Conservation (phyloP, 2,113 vertebrate species). For the Pyxicephalus adspersus region DNA sequence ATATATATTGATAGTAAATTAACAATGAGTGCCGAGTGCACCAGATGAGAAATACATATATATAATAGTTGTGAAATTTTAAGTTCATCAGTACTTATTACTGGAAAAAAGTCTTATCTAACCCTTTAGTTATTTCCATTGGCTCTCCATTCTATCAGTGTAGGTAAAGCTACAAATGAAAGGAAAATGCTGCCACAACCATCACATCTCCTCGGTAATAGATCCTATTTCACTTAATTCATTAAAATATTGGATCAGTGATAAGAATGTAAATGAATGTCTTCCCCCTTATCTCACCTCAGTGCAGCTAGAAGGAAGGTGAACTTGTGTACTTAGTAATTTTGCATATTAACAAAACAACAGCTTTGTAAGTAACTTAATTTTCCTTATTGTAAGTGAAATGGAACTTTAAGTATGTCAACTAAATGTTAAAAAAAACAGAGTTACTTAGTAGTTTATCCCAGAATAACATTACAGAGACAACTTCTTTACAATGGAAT, state of each 20-base stretch:
- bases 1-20: too few relatives aligned
- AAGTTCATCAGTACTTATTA: neutral
- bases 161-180: slow-evolving; percentile 32
- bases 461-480: slow-evolving; percentile 34
- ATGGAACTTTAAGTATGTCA: slow-evolving; percentile 9
- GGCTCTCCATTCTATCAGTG: slow-evolving; percentile 40
- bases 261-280: neutral
- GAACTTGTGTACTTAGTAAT: neutral
- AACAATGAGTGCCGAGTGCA: too few relatives aligned
- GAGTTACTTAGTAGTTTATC: slow-evolving; percentile 37
- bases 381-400: slow-evolving; percentile 1
- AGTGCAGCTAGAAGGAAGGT: neutral
- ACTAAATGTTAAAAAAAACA: slow-evolving; percentile 6
- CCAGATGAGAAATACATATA: too few relatives aligned
- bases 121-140: slow-evolving; percentile 23
- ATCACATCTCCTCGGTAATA: neutral
- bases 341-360: neutral
- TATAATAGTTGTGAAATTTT: too few relatives aligned
- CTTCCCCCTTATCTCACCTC: neutral
- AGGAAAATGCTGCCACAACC: neutral
- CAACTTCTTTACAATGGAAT: slow-evolving; percentile 42
- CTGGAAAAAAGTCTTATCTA: slow-evolving; percentile 26
- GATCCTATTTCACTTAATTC: slow-evolving; percentile 11
- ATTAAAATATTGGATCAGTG: neutral
- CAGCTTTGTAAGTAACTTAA: neutral